Conservation (phyloP, 1,140 invertebrate genomes). For the Kradibia gibbosae region DNA sequence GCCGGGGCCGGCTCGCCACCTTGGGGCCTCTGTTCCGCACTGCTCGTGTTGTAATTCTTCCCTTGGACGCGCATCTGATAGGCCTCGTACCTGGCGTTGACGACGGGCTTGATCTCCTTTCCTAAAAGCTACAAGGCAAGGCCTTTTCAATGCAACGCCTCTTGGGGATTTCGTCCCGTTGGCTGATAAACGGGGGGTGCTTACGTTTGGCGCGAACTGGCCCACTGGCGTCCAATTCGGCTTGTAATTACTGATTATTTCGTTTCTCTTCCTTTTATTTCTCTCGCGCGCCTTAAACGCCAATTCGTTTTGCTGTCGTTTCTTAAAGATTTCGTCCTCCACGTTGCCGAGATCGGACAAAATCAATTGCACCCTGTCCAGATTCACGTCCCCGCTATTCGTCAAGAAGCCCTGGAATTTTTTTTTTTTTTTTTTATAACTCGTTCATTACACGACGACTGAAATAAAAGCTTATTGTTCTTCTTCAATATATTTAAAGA, state of each 20-base stretch:
- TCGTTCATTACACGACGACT: no score
- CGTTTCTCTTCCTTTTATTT: constrained; percentile 75
- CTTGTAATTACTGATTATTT: constrained; percentile 74
- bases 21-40: constrained; percentile 55
- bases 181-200: no score
- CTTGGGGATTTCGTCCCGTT: no score
- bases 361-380: constrained; percentile 94
- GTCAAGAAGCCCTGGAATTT: constrained; percentile 91
- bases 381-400: constrained; percentile 93
- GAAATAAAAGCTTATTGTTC: constrained; percentile 39
- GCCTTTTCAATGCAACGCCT: neutral
- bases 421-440: constrained; percentile 24
- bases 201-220: constrained; percentile 83
- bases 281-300: constrained; percentile 86
- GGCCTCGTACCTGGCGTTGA: constrained; percentile 81
- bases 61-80: constrained; percentile 76
- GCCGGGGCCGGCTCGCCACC: constrained; percentile 60
- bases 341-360: constrained; percentile 93
- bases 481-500: constrained; percentile 46
- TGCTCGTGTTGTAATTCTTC: constrained; percentile 60
- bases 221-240: constrained; percentile 81
- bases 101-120: constrained; percentile 69
- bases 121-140: constrained; percentile 70
- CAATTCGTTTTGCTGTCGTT: constrained; percentile 88
- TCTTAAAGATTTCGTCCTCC: constrained; percentile 98